Evolutionary conservation across 2,888 invertebrate genomes (phyloP).

Genomic region (Pterobdella sp.): DNA sequence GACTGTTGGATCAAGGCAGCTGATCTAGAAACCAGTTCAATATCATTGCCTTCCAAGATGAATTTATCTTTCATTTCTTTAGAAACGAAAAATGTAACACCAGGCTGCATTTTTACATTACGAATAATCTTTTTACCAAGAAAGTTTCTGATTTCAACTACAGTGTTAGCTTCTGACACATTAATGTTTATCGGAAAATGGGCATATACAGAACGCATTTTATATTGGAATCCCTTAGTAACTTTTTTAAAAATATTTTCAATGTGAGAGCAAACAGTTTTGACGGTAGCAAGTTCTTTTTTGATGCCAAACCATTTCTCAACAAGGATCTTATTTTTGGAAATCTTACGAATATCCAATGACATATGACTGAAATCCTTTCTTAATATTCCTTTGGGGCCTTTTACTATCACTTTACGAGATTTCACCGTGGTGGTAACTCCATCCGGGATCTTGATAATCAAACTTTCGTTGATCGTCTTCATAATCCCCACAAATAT

Average conservation of each 20-base stretch:
- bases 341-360: conserved; percentile 66
- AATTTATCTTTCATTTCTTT: conserved; percentile 80
- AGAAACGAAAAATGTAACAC: conserved; percentile 86
- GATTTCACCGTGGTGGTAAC: conserved; percentile 82
- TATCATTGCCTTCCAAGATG: conserved; percentile 85
- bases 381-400: conserved; percentile 80
- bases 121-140: conserved; percentile 96
- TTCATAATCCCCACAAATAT: conserved; percentile 64
- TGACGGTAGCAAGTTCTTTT: conserved; percentile 93
- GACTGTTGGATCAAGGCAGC: conserved; percentile 98
- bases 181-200: conserved; percentile 99
- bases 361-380: conserved; percentile 91
- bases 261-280: conserved; percentile 96
- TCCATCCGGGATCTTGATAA: conserved; percentile 85
- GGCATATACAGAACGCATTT: conserved; percentile 99
- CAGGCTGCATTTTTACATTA: conserved; percentile 77
- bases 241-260: conserved; percentile 97
- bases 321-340: conserved; percentile 60
- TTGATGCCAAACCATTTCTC: conserved; percentile 98
- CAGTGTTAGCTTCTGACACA: conserved; percentile 70
- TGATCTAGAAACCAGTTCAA: conserved; percentile 94
- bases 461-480: conserved; percentile 84
- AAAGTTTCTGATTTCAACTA: conserved; percentile 89
- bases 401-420: conserved; percentile 83
- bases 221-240: conserved; percentile 82